These are phyloP conservation scores for Meles meles DNA, from an alignment of 2,113 vertebrate species.

Conservation along the genomic window DNA sequence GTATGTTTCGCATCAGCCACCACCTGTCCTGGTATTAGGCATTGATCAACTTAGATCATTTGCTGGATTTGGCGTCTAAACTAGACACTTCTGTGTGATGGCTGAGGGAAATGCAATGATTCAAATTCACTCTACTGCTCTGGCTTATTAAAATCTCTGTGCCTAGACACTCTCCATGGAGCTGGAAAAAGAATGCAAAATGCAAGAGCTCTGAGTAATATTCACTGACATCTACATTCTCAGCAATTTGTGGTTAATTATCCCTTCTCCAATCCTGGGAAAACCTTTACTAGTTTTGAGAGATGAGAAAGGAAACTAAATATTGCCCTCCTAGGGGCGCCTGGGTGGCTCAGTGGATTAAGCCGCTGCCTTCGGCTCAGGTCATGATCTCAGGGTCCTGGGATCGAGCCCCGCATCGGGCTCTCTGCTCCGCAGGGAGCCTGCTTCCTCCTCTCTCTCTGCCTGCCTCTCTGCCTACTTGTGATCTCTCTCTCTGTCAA, in stretches of 20 bases:
- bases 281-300: not conserved
- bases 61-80: not conserved
- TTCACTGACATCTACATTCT: not conserved
- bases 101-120: not conserved
- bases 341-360: too few relatives aligned
- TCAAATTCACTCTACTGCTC: not conserved
- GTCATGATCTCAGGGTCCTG: too few relatives aligned
- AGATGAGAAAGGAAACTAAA: not conserved
- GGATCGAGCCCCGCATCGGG: too few relatives aligned
- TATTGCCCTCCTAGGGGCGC: not conserved
- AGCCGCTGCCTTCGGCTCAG: too few relatives aligned
- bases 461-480: too few relatives aligned
- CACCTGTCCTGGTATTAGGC: not conserved
- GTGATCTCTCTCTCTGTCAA: too few relatives aligned
- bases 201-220: not conserved
- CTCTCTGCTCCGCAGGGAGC: too few relatives aligned
- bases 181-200: not conserved
- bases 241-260: not conserved
- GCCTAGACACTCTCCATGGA: not conserved
- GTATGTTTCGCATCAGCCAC: not conserved
- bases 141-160: not conserved
- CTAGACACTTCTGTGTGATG: not conserved
- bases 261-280: not conserved
- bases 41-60: not conserved
- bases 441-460: too few relatives aligned